Base-by-base conservation (phyloP, 2,888 invertebrate genomes). In the Spodoptera littoralis region DNA sequence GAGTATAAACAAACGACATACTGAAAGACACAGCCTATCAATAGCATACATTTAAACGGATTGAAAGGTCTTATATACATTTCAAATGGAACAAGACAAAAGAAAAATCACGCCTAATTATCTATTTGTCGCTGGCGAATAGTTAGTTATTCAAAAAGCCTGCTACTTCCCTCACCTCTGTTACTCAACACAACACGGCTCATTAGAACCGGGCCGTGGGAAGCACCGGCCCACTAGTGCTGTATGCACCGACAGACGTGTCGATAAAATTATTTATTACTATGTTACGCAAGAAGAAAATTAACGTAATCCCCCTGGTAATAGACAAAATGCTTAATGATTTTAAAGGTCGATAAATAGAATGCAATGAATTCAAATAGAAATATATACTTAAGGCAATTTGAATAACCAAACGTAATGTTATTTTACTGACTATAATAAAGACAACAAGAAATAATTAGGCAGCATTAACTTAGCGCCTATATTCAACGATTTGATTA, bases 201-300 rank as follows among this genome's bases (percentile, higher is more conserved):
- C 93, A 93, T 93, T 93, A 93, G 92, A 89, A 91, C 85, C 88
- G 85, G 89, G 90, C 90, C 92, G 92, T 93, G 93, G 91, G 93
- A 93, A 92, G 87, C 84, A 81, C 79, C 84, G 76, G 79, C 62
- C 76, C 63, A 69, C 77, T 90, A 91, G 92, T 85, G 91, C 79
- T 69, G 88, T 63, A 60, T 47, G 59, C 47, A 13, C 43, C 36
- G 48, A 54, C 45, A 49, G 60, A 70, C 24, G 56, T 73, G 63
- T 77, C 79, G 77, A 77, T 51, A 65, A 50, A 53, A 24, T 8
- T 18, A n/a, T 9, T 1, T 24, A 5, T 49, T 47, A 12, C 12
- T 42, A 8, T 47, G n/a, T 41, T 48, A 44, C 44, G 54, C 36
- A 11, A 53, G 11, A 30, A 49, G 12, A 27, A 18, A 18, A 27